Conservation (phyloP, 2,113 vertebrate species). For the Orthonyx spaldingii region DNA sequence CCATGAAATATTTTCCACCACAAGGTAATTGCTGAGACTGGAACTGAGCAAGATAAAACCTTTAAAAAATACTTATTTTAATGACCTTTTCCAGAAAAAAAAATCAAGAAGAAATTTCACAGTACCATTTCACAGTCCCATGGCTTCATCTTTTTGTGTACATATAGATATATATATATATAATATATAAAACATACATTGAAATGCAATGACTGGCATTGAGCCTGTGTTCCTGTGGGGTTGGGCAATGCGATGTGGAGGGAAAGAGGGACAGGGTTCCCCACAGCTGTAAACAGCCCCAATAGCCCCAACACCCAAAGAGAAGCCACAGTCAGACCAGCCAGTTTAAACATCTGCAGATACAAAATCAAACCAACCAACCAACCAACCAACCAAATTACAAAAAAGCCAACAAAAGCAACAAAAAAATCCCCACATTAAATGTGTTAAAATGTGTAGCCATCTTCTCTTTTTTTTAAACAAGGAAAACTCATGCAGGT, state of each 20-base stretch:
- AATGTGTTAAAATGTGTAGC: neutral
- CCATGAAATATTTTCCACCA: neutral
- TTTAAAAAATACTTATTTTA: neutral
- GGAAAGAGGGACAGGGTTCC: neutral
- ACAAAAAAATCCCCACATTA: neutral
- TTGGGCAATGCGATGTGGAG: neutral
- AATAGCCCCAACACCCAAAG: neutral
- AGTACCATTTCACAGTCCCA: neutral
- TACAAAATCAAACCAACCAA: neutral
- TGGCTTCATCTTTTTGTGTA: neutral
- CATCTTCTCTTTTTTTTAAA: neutral
- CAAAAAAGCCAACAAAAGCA: neutral
- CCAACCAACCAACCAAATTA: neutral
- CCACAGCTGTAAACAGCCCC: neutral
- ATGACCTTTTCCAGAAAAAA: neutral
- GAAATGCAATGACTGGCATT: neutral
- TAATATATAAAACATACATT: no score
- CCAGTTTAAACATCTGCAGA: neutral
- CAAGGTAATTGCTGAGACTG: neutral
- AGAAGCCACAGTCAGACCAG: neutral
- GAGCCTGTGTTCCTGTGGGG: neutral
- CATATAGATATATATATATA: no score
- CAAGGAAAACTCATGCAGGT: fast-evolving
- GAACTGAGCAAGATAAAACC: neutral
- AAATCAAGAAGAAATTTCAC: neutral